Base-by-base conservation (phyloP, 2,113 vertebrate species). In the Alosa alosa region DNA sequence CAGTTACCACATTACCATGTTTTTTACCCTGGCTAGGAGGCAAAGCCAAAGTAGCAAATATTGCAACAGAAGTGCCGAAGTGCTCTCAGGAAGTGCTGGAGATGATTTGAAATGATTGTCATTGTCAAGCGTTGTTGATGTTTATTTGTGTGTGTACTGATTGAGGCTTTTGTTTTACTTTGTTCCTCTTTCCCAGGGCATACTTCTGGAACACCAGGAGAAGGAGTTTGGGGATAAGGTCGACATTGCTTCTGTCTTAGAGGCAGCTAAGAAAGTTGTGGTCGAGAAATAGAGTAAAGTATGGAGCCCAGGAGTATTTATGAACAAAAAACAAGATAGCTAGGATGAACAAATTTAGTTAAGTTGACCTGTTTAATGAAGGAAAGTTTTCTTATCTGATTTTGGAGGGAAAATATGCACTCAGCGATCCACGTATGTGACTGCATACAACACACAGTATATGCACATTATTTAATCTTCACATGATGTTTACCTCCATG, bases 191-290 rank as follows among this genome's bases (percentile, higher is more conserved):
- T 90, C 90, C n/a, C 90, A 99, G 98, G 97, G 98, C 46, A 89
- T 99, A 92, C 94, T 99, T 84, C 93, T 99, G 64, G 98, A 99
- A 85, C 98, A 99, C 92, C 95, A 95, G 7, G 98, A 99, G 92
- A 99, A 96, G 87, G 96, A 99, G 93, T 99, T 99, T 92, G 98
- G 98, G 88, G 92, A 99, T 87, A 98, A 97, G 91, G 98, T 98
- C 84, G 94, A 95, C 50, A 93, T 60, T 18, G 91, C 89, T 0
- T 93, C 96, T 88, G 96, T 99, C 93, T 93, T 98, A 82, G 96
- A 98, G 91, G 97, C 98, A 25, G 94, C 94, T 49, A 94, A 93
- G 92, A 97, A 96, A 93, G 96, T 99, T 88, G 92, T 95, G 55
- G 90, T 91, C 20, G 90, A 92, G 50, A 93, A 95, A 81, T 94